phyloP scores from a whole-genome alignment of 1,140 invertebrate species.

The Oncopodura yosiiana region DNA sequence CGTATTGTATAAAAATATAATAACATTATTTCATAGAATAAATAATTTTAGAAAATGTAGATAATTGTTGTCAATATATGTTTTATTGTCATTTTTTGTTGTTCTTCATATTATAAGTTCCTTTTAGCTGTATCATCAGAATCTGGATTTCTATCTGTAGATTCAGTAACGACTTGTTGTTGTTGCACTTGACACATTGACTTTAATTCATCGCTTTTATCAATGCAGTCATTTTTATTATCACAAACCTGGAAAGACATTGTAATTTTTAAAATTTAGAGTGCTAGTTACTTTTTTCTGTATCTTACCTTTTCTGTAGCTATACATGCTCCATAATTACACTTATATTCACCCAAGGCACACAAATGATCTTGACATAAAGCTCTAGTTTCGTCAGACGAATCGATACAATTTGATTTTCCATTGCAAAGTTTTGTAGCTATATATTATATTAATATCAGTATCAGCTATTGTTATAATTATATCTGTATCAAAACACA shows the following conservation, averaged over 20 bases:
- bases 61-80: no score
- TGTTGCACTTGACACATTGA: conserved; percentile 8
- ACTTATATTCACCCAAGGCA: conserved; percentile 17
- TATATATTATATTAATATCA: not conserved
- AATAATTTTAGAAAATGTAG: no score
- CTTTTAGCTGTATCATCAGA: no score
- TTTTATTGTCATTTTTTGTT: no score
- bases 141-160: conserved; percentile 6
- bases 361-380: conserved; percentile 22
- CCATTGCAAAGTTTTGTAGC: conserved; percentile 11
- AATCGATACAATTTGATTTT: conserved; percentile 16
- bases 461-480: not conserved
- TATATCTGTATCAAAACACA: not conserved
- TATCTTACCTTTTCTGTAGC: conserved; percentile 15
- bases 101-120: no score
- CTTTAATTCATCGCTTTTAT: conserved; percentile 20
- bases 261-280: conserved; percentile 1
- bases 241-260: conserved; percentile 21
- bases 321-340: conserved; percentile 27
- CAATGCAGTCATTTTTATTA: conserved; percentile 17
- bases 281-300: not conserved
- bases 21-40: no score
- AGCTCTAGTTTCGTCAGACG: conserved; percentile 19
- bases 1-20: no score
- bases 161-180: conserved; percentile 4